Evolutionary conservation across 2,888 invertebrate species (phyloP).

Genomic region (Drosophila fulvimacula): DNA sequence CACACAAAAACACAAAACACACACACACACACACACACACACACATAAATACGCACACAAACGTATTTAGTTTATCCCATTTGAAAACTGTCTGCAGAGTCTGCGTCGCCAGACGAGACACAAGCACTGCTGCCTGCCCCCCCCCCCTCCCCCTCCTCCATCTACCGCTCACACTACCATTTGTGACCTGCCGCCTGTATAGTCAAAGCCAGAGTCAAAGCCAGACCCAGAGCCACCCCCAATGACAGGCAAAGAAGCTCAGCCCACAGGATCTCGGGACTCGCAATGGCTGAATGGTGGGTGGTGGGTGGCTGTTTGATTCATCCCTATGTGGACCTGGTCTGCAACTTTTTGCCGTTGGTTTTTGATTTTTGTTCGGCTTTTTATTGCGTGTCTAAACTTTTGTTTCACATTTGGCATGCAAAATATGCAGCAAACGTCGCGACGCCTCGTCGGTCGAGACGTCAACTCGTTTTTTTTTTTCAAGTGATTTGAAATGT

Average conservation of each 20-base stretch:
- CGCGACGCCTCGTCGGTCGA: conserved; percentile 31
- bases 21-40: neutral
- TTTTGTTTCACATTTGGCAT: conserved; percentile 45
- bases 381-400: conserved; percentile 62
- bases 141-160: neutral
- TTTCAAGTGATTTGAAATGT: conserved; percentile 16
- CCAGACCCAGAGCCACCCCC: conserved; percentile 53
- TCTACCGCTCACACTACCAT: neutral
- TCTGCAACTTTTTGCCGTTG: conserved; percentile 48
- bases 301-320: conserved; percentile 11
- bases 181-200: conserved; percentile 24
- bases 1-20: neutral
- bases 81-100: conserved; percentile 64
- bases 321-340: conserved; percentile 44
- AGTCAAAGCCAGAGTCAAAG: conserved; percentile 33
- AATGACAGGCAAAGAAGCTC: conserved; percentile 19
- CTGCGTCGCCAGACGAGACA: conserved; percentile 64
- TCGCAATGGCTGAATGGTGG: conserved; percentile 11
- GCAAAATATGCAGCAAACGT: conserved; percentile 20
- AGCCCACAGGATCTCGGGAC: conserved; percentile 9
- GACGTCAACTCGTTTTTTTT: conserved; percentile 15
- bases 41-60: neutral
- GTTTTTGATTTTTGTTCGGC: conserved; percentile 67
- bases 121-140: conserved; percentile 29
- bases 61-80: conserved; percentile 63